These are phyloP conservation scores for Eulemur macaco DNA, from an alignment of 2,113 vertebrate genomes.

Conservation along the genomic window DNA sequence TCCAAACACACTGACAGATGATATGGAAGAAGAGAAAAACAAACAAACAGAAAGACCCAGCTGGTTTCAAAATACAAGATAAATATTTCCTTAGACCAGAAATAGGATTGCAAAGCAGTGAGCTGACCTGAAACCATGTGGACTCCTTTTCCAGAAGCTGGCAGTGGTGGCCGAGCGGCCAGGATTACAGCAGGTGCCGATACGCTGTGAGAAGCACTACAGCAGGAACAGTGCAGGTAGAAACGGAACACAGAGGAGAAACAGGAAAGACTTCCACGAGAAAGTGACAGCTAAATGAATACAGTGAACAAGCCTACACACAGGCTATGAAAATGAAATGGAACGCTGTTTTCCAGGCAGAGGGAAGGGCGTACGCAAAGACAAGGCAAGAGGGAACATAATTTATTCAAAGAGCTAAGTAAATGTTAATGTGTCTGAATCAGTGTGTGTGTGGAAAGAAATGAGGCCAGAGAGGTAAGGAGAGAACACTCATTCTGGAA, in stretches of 20 bases:
- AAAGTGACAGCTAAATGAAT: background rate
- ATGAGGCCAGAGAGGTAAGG: background rate
- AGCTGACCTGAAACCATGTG: background rate
- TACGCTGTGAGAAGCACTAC: background rate
- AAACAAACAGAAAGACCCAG: background rate
- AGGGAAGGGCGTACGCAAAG: background rate
- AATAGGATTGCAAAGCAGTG: background rate
- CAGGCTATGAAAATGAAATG: background rate
- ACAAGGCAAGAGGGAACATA: background rate
- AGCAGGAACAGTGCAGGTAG: background rate
- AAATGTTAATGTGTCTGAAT: background rate
- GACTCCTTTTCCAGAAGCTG: background rate
- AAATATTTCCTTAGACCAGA: background rate
- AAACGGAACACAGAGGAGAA: background rate
- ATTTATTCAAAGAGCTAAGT: background rate
- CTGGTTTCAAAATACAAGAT: constrained; percentile 29
- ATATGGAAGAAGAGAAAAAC: background rate
- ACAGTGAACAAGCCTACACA: background rate
- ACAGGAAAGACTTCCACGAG: background rate
- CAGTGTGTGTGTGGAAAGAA: background rate
- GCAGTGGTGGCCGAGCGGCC: background rate
- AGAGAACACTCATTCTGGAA: background rate
- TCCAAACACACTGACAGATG: constrained; percentile 18
- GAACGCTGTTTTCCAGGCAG: background rate
- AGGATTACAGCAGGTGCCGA: background rate